Conservation (phyloP, 2,113 vertebrate species). For the Epinephelus fuscoguttatus region DNA sequence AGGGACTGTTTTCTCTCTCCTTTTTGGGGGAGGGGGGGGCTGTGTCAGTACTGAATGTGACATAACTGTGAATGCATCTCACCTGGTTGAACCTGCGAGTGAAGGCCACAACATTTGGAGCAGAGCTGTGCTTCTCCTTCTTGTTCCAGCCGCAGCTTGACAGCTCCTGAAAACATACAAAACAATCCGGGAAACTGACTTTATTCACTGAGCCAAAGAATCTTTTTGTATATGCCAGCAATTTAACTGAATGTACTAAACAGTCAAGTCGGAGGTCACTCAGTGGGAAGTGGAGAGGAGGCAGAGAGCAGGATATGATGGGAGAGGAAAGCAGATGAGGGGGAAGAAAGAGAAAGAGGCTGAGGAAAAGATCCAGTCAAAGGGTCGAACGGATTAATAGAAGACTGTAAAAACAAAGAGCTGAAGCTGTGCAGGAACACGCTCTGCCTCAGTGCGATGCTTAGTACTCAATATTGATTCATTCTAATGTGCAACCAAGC, state of each 20-base stretch:
- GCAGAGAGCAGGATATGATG: not conserved
- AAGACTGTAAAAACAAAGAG: constrained; percentile 16
- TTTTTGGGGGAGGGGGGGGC: not conserved
- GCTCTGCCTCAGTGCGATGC: not conserved
- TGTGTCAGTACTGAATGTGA: not conserved
- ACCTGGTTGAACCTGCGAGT: constrained; percentile 99
- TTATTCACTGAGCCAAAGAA: not conserved
- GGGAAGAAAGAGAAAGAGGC: not conserved
- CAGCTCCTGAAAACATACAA: constrained; percentile 88
- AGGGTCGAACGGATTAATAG: constrained; percentile 14
- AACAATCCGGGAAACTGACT: constrained; percentile 15
- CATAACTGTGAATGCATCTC: constrained; percentile 67
- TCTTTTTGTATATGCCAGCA: not conserved
- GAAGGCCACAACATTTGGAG: constrained; percentile 98
- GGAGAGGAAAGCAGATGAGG: constrained; percentile 21
- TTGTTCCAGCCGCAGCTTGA: constrained; percentile 99
- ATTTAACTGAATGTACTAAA: constrained; percentile 29
- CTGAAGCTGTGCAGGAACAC: not conserved
- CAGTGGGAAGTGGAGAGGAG: constrained; percentile 14
- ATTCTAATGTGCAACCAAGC: not conserved
- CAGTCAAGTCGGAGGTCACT: constrained; percentile 27
- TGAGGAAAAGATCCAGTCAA: not conserved
- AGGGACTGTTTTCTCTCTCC: not conserved
- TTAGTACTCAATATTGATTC: not conserved
- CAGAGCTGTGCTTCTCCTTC: constrained; percentile 98